Evolutionary conservation across 2,797 vertebrate genomes (phyloP).

Genomic region (Cirrhinus molitorella): DNA sequence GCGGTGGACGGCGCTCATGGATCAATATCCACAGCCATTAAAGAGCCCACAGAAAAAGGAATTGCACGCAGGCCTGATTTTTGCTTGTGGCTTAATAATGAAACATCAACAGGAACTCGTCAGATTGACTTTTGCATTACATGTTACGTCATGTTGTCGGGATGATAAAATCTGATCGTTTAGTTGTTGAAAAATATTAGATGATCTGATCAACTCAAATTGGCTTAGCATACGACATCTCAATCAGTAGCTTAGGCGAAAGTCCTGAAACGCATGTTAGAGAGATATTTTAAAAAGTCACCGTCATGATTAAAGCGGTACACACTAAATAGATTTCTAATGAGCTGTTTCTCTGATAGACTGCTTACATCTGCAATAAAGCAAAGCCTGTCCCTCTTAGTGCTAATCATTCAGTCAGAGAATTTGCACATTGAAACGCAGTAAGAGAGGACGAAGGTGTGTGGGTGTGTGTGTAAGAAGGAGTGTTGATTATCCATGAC

Average conservation of each 20-base stretch:
- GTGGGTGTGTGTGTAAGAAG: conserved; percentile 37
- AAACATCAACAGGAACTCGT: not conserved
- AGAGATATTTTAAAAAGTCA: conserved; percentile 68
- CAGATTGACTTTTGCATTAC: conserved; percentile 5
- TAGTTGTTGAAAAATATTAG: conserved; percentile 3
- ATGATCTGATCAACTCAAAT: conserved; percentile 23
- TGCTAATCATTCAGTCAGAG: conserved; percentile 59
- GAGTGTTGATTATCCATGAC: conserved; percentile 19
- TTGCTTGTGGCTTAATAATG: conserved; percentile 1
- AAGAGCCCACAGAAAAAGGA: conserved; percentile 11
- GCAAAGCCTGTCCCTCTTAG: conserved; percentile 49
- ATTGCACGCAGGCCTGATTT: not conserved
- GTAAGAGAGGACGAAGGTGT: conserved; percentile 40
- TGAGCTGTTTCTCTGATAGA: conserved; percentile 77
- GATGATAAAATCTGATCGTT: conserved; percentile 11
- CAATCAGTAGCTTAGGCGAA: conserved; percentile 24
- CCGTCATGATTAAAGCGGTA: conserved; percentile 75
- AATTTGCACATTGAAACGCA: conserved; percentile 65
- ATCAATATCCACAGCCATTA: conserved; percentile 36
- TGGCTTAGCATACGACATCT: not conserved
- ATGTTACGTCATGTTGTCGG: not conserved
- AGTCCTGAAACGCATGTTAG: conserved; percentile 38
- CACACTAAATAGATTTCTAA: conserved; percentile 79
- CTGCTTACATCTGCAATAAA: conserved; percentile 77
- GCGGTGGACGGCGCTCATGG: not conserved